phyloP scores from a whole-genome alignment of 1,140 invertebrate species.

The Drosophila micromelanica region DNA sequence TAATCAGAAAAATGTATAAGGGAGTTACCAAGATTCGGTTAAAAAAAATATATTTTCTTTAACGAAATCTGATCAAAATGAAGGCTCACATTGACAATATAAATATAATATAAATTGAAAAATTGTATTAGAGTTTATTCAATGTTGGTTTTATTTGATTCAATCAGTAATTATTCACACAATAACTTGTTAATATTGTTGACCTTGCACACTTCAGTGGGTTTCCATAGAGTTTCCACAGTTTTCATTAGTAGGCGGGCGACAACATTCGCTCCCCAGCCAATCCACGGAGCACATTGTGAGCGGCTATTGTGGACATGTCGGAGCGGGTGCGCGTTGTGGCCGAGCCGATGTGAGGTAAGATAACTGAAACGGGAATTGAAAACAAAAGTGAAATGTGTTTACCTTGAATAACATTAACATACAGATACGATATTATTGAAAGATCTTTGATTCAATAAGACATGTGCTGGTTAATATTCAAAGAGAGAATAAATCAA shows the following conservation, averaged over 20 bases:
- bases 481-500: too few species aligned
- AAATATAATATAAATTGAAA: too few species aligned
- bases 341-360: slow-evolving; percentile 95
- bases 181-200: slow-evolving; percentile 8
- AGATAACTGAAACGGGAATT: slow-evolving; percentile 86
- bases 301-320: slow-evolving; percentile 92
- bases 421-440: background rate
- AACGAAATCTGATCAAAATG: too few species aligned
- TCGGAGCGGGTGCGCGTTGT: slow-evolving; percentile 90
- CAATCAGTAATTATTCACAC: slow-evolving; percentile 20
- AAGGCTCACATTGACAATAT: too few species aligned
- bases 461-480: background rate
- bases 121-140: too few species aligned
- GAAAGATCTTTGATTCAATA: background rate
- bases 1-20: too few species aligned
- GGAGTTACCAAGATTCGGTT: too few species aligned
- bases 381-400: slow-evolving; percentile 33
- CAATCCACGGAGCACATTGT: slow-evolving; percentile 92
- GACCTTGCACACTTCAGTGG: background rate
- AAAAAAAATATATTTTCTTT: too few species aligned
- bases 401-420: slow-evolving; percentile 1
- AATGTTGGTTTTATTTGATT: slow-evolving; percentile 5
- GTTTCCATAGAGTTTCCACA: background rate
- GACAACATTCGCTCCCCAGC: slow-evolving; percentile 88
- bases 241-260: slow-evolving; percentile 82